Evolutionary conservation across 1,140 invertebrate species (phyloP).

Genomic region (Drosophila pallidifrons): DNA sequence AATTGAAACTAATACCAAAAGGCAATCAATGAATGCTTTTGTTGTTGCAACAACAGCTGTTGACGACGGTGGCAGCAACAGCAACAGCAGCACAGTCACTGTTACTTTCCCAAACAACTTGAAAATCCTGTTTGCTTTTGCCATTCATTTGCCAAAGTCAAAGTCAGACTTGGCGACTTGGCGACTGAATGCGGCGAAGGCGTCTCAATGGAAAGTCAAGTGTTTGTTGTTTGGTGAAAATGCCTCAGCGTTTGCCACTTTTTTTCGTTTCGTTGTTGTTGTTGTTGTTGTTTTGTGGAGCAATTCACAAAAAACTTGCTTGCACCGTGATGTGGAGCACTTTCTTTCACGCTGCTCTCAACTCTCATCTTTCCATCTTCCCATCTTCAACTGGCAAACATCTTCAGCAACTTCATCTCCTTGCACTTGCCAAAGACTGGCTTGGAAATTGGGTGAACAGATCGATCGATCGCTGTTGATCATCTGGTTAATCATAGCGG

Average conservation of each 20-base stretch:
- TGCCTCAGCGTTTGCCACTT: conserved; percentile 14
- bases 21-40: conserved; percentile 71
- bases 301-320: conserved; percentile 7
- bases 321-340: conserved; percentile 38
- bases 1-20: conserved; percentile 78
- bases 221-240: conserved; percentile 41
- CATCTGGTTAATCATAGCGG: conserved; percentile 2
- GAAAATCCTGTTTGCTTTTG: conserved; percentile 72
- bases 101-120: conserved; percentile 65
- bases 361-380: conserved; percentile 3
- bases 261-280: too few species aligned
- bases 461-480: neutral
- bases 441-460: conserved; percentile 15
- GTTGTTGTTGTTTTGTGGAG: conserved; percentile 31
- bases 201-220: conserved; percentile 53
- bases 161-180: conserved; percentile 25
- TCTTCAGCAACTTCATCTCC: neutral
- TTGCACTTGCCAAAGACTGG: neutral
- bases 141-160: conserved; percentile 57
- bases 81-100: conserved; percentile 26
- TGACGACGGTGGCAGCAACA: conserved; percentile 52
- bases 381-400: neutral
- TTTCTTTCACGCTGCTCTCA: conserved; percentile 36
- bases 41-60: conserved; percentile 65
- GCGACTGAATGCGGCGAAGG: neutral